Evolutionary conservation across 2,797 vertebrate genomes (phyloP), one percentile per base, ranked within the genome.

Genomic region (Amniataba percoides): DNA sequence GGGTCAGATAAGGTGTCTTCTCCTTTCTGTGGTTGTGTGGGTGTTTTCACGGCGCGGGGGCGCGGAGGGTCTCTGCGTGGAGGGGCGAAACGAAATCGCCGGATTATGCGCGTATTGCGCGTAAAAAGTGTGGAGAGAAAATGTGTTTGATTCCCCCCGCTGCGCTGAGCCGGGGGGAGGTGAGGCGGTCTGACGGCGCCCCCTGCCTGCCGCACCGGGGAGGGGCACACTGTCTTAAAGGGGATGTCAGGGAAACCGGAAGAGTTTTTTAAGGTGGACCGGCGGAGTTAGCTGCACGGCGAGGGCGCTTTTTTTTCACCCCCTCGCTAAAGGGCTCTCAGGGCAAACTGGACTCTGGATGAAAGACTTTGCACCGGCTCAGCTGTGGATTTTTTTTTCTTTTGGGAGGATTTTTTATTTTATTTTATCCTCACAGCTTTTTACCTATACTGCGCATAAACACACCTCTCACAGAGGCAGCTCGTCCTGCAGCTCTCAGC

Each of bases 191-290:
- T 90, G 56, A 18, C 43, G 65, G 88, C 90, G 89, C 75, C 83
- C 61, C 74, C 91, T 85, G 74, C 23, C 0, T 91, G 46, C 1
- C 51, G 0, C n/a, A 0, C 0, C 0, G 2, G 10, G 16, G 0
- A 9, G 2, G 19, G 3, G 0, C 9, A 0, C 1, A 9, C 14
- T 21, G 76, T 93, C 94, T 94, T 94, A 95, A 95, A 94, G 94
- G 94, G 94, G 92, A 94, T 78, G 94, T 93, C 81, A n/a, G n/a
- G 3, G 21, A 89, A 91, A 58, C 78, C 88, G 88, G 89, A 94
- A 93, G 85, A 75, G 53, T 7, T 68, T 91, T 92, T 95, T 95
- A 95, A 95, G 94, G 94, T 95, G 87, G 94, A 92, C 53, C 90
- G 81, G 74, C 1, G 39, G 69, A 91, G 91, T 91, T 94, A 75